Percentiles rank a stretch among this genome's conserved stretches.
phyloP scores from a whole-genome alignment of 2,113 vertebrate genomes.

The Caranx melampygus region DNA sequence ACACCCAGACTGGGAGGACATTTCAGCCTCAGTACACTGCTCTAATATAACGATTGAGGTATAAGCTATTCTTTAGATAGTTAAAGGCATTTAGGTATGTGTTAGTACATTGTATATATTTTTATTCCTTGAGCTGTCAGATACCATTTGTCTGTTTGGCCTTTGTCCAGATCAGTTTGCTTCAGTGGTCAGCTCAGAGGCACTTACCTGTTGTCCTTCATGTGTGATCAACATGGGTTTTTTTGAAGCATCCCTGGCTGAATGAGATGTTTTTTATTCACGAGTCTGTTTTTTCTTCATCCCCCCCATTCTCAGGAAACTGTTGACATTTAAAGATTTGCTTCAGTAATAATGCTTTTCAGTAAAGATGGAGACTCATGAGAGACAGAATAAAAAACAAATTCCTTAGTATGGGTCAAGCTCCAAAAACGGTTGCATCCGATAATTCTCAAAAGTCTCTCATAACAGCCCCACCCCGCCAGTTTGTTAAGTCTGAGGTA shows the following conservation, averaged over 20 bases:
- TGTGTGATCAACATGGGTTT: background rate
- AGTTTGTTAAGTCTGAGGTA: background rate
- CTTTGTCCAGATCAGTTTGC: background rate
- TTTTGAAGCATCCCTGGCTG: background rate
- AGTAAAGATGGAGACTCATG: background rate
- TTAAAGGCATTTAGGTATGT: background rate
- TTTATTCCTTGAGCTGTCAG: background rate
- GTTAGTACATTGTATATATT: background rate
- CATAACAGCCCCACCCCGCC: too few relatives aligned
- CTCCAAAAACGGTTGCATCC: background rate
- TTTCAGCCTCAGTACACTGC: background rate
- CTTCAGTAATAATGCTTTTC: too few relatives aligned
- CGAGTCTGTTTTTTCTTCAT: slow-evolving; percentile 4
- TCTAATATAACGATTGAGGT: background rate
- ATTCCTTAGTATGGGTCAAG: slow-evolving; percentile 1
- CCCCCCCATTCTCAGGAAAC: slow-evolving; percentile 1
- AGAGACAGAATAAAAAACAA: background rate
- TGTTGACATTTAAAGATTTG: background rate
- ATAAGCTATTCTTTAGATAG: background rate
- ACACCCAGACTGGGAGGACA: background rate
- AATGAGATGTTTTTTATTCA: background rate
- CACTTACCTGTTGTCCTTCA: background rate
- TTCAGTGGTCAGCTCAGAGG: background rate
- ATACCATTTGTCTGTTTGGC: background rate
- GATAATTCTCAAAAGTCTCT: background rate